Conservation (phyloP, 1,140 invertebrate genomes). For the Drosophila parabipectinata region DNA sequence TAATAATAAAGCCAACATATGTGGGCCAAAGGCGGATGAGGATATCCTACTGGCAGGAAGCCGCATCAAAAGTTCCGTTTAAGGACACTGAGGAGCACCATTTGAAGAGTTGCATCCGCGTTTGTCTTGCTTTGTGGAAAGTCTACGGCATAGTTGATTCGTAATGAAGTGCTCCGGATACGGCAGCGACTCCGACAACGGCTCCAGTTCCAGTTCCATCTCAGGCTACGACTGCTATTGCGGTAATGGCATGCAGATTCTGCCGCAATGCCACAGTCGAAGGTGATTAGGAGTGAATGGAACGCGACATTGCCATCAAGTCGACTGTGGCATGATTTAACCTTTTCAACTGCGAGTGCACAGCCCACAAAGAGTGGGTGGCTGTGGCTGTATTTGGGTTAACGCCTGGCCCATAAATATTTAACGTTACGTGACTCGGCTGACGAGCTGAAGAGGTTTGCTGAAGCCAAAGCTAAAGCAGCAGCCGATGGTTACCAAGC, state of each 20-base stretch:
- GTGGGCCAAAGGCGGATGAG: slow-evolving; percentile 3
- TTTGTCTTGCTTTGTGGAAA: slow-evolving; percentile 10
- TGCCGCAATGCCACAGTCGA: slow-evolving; percentile 25
- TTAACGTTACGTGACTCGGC: slow-evolving; percentile 45
- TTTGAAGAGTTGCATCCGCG: slow-evolving; percentile 26
- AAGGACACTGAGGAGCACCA: slow-evolving; percentile 7
- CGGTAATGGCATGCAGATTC: slow-evolving; percentile 44
- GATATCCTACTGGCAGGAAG: neutral
- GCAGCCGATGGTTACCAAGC: slow-evolving; percentile 21
- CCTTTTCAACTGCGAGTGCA: slow-evolving; percentile 39
- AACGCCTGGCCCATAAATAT: slow-evolving; percentile 41
- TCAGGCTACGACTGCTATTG: neutral
- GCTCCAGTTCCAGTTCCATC: neutral
- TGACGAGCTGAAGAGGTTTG: slow-evolving; percentile 20
- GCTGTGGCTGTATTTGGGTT: slow-evolving; percentile 34
- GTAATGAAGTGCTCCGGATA: slow-evolving; percentile 10
- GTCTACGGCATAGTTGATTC: neutral
- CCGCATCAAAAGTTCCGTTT: slow-evolving; percentile 18
- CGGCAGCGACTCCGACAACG: slow-evolving; percentile 1
- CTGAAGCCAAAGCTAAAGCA: slow-evolving; percentile 24
- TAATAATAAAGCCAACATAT: slow-evolving; percentile 57
- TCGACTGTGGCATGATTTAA: slow-evolving; percentile 49
- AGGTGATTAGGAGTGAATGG: slow-evolving; percentile 48
- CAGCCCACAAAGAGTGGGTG: slow-evolving; percentile 9
- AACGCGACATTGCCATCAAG: slow-evolving; percentile 43